Conservation (phyloP, 2,888 invertebrate species). For the Lasius fuliginosus region DNA sequence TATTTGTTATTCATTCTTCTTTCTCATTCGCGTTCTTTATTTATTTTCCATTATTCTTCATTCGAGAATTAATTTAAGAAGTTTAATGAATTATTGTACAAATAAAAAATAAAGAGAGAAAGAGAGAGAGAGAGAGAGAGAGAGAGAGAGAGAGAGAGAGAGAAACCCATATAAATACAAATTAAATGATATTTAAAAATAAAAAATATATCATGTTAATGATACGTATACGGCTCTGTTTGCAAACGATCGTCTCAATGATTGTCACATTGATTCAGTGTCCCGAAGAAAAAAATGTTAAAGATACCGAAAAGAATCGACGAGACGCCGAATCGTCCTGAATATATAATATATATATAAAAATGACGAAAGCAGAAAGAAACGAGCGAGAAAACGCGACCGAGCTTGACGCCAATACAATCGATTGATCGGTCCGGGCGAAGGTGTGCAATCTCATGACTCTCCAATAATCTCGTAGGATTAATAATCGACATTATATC, state of each 20-base stretch:
- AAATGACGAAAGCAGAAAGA: slow-evolving; percentile 14
- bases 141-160: too few relatives aligned
- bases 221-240: slow-evolving; percentile 21
- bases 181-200: slow-evolving; percentile 17
- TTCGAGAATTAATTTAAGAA: neutral
- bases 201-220: neutral
- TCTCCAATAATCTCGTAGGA: slow-evolving; percentile 85
- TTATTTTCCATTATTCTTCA: neutral
- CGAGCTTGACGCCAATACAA: slow-evolving; percentile 60
- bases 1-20: neutral
- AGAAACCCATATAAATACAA: neutral
- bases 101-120: neutral
- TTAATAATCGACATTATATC: slow-evolving; percentile 79
- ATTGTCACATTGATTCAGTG: slow-evolving; percentile 6
- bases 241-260: slow-evolving; percentile 2
- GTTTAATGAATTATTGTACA: neutral
- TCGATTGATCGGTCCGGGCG: slow-evolving; percentile 54
- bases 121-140: neutral
- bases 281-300: neutral
- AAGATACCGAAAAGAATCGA: slow-evolving; percentile 49
- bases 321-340: slow-evolving; percentile 30
- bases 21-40: neutral
- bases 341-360: slow-evolving; percentile 10
- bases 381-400: slow-evolving; percentile 44
- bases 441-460: slow-evolving; percentile 85